Evolutionary conservation across 2,113 vertebrate genomes (phyloP).

Genomic region (Merops nubicus): DNA sequence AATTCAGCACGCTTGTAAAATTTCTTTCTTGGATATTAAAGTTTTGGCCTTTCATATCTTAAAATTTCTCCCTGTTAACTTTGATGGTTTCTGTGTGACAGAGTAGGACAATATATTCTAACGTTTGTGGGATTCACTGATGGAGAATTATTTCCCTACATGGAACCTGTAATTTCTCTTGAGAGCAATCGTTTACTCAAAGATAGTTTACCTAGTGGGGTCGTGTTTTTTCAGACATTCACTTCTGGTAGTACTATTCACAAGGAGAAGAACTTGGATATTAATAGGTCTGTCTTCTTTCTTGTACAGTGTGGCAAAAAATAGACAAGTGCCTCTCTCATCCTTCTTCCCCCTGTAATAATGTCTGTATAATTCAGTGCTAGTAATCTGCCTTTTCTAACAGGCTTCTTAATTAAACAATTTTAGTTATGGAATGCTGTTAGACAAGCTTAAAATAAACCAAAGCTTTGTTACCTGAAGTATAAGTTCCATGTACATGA

Average conservation of each 20-base stretch:
- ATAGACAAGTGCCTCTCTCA: not conserved
- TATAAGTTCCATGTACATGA: not conserved
- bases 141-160: not conserved
- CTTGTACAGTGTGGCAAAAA: not conserved
- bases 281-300: not conserved
- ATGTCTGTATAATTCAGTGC: not conserved
- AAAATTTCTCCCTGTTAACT: not conserved
- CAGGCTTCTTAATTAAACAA: not conserved
- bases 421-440: not conserved
- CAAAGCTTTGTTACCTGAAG: not conserved
- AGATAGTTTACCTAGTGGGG: conserved; percentile 14
- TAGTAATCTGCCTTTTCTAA: not conserved
- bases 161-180: conserved; percentile 42
- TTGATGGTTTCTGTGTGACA: not conserved
- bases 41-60: not conserved
- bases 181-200: conserved; percentile 27
- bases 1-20: not conserved
- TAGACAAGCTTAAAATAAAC: not conserved
- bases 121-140: not conserved
- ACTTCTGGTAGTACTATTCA: conserved; percentile 1
- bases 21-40: not conserved
- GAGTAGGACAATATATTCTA: not conserved
- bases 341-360: not conserved
- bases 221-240: conserved; percentile 3
- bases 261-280: not conserved